A percentile compares a stretch with the other conserved stretches of the same genome.
Evolutionary conservation across 2,797 vertebrate species (phyloP).

Genomic region (Brachyalestes nurse): DNA sequence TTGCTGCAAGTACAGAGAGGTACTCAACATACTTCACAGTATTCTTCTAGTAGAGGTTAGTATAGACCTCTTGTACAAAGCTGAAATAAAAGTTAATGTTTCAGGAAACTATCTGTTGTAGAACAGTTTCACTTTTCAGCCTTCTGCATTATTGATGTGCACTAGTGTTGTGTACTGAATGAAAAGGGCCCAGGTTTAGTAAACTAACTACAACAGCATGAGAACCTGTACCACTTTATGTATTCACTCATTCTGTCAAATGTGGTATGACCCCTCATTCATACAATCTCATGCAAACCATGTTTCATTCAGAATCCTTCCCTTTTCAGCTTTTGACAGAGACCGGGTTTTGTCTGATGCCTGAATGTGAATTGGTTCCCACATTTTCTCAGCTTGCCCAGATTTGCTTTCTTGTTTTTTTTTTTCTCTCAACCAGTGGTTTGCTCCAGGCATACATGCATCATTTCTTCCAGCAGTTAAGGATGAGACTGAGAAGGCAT

Average conservation of each 20-base stretch:
- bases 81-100: no score
- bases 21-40: background rate
- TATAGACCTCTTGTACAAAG: no score
- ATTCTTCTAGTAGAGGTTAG: no score
- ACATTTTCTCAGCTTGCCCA: conserved; percentile 42
- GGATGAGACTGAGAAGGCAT: conserved; percentile 53
- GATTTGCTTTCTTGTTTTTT: conserved; percentile 45
- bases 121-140: no score
- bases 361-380: conserved; percentile 16
- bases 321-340: conserved; percentile 37
- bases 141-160: background rate
- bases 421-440: conserved; percentile 27
- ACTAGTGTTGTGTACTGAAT: background rate
- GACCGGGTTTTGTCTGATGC: conserved; percentile 19
- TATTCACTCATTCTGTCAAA: background rate
- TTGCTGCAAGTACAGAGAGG: background rate
- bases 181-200: background rate
- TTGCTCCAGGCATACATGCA: conserved; percentile 45
- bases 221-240: background rate
- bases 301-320: conserved; percentile 26
- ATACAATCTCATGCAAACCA: background rate
- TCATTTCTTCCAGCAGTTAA: conserved; percentile 54
- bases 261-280: no score
- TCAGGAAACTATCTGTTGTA: no score
- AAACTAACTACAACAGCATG: background rate